phyloP scores from a whole-genome alignment of 2,888 invertebrate genomes.

The Apantesis nais region DNA sequence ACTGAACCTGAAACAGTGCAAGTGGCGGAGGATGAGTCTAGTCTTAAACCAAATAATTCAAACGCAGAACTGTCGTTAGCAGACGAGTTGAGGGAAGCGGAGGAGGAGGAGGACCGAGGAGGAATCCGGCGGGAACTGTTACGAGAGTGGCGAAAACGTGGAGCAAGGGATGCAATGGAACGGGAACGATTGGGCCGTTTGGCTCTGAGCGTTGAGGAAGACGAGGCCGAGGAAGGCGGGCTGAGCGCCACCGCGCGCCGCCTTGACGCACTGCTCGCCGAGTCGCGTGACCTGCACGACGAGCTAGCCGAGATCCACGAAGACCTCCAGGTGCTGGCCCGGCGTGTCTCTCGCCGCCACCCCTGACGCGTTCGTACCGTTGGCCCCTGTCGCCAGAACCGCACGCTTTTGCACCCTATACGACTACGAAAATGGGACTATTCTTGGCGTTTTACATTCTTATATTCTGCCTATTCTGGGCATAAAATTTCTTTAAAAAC shows the following conservation, averaged over 20 bases:
- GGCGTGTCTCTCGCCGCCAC: constrained; percentile 73
- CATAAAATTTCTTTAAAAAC: background rate
- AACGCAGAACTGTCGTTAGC: constrained; percentile 66
- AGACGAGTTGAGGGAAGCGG: constrained; percentile 77
- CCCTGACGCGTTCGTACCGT: constrained; percentile 79
- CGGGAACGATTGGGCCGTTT: constrained; percentile 74
- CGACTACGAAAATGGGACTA: constrained; percentile 1
- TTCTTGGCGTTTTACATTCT: background rate
- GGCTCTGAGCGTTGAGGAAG: constrained; percentile 78
- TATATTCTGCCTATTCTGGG: background rate
- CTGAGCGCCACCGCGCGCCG: constrained; percentile 72
- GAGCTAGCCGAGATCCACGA: constrained; percentile 80
- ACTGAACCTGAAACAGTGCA: constrained; percentile 21
- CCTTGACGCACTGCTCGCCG: constrained; percentile 76
- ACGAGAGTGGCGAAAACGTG: constrained; percentile 59
- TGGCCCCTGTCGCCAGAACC: constrained; percentile 31
- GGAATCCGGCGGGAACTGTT: constrained; percentile 58
- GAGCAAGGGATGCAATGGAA: constrained; percentile 67
- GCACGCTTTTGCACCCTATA: constrained; percentile 43
- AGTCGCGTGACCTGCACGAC: constrained; percentile 76
- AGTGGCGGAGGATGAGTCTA: constrained; percentile 27
- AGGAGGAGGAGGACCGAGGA: constrained; percentile 64
- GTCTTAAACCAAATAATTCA: constrained; percentile 39
- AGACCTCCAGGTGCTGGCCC: constrained; percentile 84
- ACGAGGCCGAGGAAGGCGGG: constrained; percentile 65